Percentiles rank a stretch among this genome's conserved stretches.
Evolutionary conservation across 2,888 invertebrate species (phyloP).

Genomic region (Dynastes maya): DNA sequence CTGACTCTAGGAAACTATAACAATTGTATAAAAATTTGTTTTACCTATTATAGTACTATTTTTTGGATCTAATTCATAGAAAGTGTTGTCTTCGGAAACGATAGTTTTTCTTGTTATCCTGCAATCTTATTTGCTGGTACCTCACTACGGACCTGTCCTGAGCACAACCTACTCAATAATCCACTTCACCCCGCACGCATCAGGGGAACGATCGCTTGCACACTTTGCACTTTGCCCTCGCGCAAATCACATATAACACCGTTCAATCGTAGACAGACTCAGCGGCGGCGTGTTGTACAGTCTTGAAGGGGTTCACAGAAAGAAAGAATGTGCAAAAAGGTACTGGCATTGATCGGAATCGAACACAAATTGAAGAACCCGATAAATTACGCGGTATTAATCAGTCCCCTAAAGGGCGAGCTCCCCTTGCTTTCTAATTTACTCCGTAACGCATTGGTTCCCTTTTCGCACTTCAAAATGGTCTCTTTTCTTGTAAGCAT

Average conservation of each 20-base stretch:
- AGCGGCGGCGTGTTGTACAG: background rate
- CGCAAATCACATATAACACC: conserved; percentile 14
- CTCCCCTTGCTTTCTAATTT: conserved; percentile 2
- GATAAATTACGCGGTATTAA: conserved; percentile 47
- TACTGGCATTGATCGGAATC: conserved; percentile 19
- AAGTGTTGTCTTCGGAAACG: background rate
- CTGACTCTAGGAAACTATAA: no score
- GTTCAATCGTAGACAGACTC: background rate
- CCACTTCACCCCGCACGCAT: conserved; percentile 17
- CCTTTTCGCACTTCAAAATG: background rate
- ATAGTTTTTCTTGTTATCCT: background rate
- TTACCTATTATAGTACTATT: no score
- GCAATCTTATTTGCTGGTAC: background rate
- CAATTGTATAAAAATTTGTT: no score
- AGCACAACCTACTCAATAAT: conserved; percentile 7
- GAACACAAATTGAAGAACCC: conserved; percentile 44
- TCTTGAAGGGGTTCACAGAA: conserved; percentile 9
- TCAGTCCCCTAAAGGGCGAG: conserved; percentile 32
- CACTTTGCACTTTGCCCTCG: conserved; percentile 20
- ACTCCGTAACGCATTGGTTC: background rate
- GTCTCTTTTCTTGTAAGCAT: conserved; percentile 5
- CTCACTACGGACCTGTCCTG: background rate
- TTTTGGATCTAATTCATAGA: no score
- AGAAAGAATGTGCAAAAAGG: background rate
- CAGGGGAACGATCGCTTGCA: conserved; percentile 9